These are phyloP conservation scores for Pandemis corylana DNA, from an alignment of 2,888 invertebrate genomes.

Conservation along the genomic window DNA sequence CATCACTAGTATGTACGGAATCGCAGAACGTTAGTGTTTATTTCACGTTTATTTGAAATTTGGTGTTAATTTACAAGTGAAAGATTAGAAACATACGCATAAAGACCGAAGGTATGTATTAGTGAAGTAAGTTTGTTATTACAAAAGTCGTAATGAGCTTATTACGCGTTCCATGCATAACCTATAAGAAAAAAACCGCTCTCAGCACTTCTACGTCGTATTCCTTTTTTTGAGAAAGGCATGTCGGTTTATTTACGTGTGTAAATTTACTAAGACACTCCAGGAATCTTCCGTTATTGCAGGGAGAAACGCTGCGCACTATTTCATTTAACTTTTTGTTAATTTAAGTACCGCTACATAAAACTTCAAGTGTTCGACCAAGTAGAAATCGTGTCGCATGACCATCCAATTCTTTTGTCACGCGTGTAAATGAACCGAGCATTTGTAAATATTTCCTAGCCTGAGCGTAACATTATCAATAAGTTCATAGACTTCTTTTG, in stretches of 20 bases:
- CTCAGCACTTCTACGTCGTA: constrained; percentile 14
- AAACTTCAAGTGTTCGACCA: constrained; percentile 14
- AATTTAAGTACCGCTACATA: constrained; percentile 19
- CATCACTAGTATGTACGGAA: constrained; percentile 44
- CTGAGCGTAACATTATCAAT: neutral
- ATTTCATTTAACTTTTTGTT: constrained; percentile 38
- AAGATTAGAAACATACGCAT: constrained; percentile 57
- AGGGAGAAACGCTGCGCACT: neutral
- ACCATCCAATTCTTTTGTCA: constrained; percentile 12
- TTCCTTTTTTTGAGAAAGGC: constrained; percentile 16
- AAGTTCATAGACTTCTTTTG: neutral
- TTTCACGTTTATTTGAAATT: constrained; percentile 72
- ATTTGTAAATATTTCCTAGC: neutral
- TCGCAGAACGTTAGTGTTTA: constrained; percentile 70
- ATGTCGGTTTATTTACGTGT: constrained; percentile 3
- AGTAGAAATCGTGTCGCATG: constrained; percentile 11
- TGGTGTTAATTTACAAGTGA: constrained; percentile 80
- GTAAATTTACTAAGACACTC: constrained; percentile 32
- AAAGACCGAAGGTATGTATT: constrained; percentile 62
- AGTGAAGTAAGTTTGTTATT: constrained; percentile 35
- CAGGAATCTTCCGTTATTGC: neutral
- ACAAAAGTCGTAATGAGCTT: constrained; percentile 15
- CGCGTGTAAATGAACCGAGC: neutral
- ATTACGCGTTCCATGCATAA: constrained; percentile 47
- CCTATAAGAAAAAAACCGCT: constrained; percentile 50